Percentiles rank a stretch among this genome's conserved stretches.
Conservation (phyloP, 2,888 invertebrate genomes). For the Drosophila kanekoi region DNA sequence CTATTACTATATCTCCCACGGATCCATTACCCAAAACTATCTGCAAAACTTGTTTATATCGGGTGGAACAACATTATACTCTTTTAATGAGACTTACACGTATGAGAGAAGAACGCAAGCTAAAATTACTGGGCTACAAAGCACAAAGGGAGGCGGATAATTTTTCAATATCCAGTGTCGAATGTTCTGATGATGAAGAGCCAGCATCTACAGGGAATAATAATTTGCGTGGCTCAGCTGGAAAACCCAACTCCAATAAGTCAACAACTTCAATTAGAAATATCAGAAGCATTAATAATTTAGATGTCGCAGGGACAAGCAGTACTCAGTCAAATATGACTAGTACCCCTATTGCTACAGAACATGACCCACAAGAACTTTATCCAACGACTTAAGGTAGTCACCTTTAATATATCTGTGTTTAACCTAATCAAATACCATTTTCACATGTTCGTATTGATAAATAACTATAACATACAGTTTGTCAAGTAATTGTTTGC, state of each 20-base stretch:
- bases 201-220: constrained; percentile 21
- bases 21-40: constrained; percentile 90
- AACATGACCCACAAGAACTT: constrained; percentile 29
- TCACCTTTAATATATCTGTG: constrained; percentile 21
- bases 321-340: constrained; percentile 9
- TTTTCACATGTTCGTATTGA: constrained; percentile 47
- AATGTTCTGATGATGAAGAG: constrained; percentile 75
- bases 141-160: constrained; percentile 37
- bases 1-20: constrained; percentile 89
- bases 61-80: constrained; percentile 87
- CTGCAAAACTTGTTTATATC: constrained; percentile 87
- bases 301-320: constrained; percentile 40
- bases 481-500: too few relatives aligned
- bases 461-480: constrained; percentile 25
- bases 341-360: constrained; percentile 15
- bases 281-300: constrained; percentile 24
- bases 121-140: constrained; percentile 53
- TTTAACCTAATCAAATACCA: constrained; percentile 44
- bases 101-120: constrained; percentile 75
- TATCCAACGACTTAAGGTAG: constrained; percentile 38
- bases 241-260: constrained; percentile 35
- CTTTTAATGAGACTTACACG: constrained; percentile 81
- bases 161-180: constrained; percentile 64
- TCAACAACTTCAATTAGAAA: constrained; percentile 25
- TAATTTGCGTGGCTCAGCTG: constrained; percentile 13